Evolutionary conservation across 2,888 invertebrate genomes (phyloP).

Genomic region (Oasisia sp.): DNA sequence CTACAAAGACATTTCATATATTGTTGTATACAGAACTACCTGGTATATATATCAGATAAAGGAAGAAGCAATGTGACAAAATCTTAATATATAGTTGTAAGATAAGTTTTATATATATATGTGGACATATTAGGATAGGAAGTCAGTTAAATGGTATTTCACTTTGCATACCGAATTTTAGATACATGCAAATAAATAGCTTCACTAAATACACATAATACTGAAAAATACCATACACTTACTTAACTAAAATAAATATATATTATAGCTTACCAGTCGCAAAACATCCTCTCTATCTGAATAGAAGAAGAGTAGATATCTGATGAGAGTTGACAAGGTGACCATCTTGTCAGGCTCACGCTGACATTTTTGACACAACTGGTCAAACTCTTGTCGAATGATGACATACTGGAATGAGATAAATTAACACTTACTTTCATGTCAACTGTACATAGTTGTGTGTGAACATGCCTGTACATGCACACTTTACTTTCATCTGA

Average conservation of each 20-base stretch:
- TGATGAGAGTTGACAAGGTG: slow-evolving; percentile 71
- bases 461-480: no score
- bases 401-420: slow-evolving; percentile 71
- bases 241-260: background rate
- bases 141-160: background rate
- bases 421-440: slow-evolving; percentile 51
- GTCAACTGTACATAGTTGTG: no score
- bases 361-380: slow-evolving; percentile 36
- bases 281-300: slow-evolving; percentile 75
- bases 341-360: background rate
- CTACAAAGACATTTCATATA: no score
- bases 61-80: no score
- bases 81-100: no score
- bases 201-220: background rate
- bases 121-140: background rate
- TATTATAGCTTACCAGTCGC: slow-evolving; percentile 70
- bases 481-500: no score
- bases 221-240: background rate
- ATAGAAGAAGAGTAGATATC: slow-evolving; percentile 83
- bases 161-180: background rate
- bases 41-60: no score
- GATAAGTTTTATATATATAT: no score
- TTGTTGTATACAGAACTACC: no score
- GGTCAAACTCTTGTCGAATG: slow-evolving; percentile 79
- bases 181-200: background rate